A percentile compares a stretch with the other conserved stretches of the same genome.
phyloP scores from a whole-genome alignment of 2,113 vertebrate genomes.

The Myotis brandtii region DNA sequence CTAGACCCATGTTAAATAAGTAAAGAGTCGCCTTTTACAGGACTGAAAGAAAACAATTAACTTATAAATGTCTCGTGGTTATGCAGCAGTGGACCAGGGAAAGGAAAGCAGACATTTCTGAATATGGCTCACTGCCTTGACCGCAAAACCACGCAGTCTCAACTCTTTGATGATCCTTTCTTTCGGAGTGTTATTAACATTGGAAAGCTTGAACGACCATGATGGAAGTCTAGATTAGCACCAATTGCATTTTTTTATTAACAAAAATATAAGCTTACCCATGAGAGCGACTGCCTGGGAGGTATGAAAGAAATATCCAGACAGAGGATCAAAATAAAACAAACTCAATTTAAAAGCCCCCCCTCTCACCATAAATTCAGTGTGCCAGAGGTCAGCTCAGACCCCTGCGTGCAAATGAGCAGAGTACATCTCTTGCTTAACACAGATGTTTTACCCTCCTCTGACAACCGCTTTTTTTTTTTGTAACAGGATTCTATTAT shows the following conservation, averaged over 20 bases:
- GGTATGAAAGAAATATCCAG: constrained; percentile 76
- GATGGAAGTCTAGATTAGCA: constrained; percentile 79
- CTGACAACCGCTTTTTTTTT: constrained; percentile 27
- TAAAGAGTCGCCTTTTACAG: constrained; percentile 57
- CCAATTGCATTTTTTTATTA: constrained; percentile 79
- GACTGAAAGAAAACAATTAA: constrained; percentile 73
- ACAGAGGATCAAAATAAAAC: constrained; percentile 78
- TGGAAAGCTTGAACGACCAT: constrained; percentile 51
- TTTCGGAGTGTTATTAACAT: constrained; percentile 64
- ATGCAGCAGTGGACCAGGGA: constrained; percentile 37
- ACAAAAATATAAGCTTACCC: constrained; percentile 77
- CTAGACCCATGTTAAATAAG: constrained; percentile 49
- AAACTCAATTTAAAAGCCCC: constrained; percentile 73
- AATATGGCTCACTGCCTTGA: constrained; percentile 59
- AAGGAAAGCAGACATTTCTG: constrained; percentile 56
- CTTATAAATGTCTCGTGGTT: constrained; percentile 62
- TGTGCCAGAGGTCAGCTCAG: constrained; percentile 65
- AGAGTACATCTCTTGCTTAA: constrained; percentile 51
- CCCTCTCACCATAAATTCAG: constrained; percentile 58
- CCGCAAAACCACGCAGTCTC: constrained; percentile 10
- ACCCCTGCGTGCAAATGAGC: constrained; percentile 52
- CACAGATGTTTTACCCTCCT: constrained; percentile 67
- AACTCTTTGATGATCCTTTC: constrained; percentile 52
- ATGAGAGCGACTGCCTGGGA: constrained; percentile 75
- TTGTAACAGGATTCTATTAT: constrained; percentile 43